Conservation (phyloP, 2,797 vertebrate species). For the Mionectes olivaceus region DNA sequence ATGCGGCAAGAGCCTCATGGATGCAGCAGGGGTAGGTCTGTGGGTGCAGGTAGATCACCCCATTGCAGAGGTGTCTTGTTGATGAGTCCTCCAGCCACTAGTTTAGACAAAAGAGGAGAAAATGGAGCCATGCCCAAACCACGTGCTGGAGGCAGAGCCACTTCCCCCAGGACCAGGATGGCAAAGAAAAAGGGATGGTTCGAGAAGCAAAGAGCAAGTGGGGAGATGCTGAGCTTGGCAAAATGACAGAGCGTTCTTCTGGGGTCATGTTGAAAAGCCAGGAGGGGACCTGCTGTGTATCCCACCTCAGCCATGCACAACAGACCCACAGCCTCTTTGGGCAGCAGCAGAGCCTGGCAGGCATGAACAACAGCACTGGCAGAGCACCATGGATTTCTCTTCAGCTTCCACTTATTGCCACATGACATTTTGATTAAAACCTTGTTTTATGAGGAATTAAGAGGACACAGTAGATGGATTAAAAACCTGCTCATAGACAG, state of each 20-base stretch:
- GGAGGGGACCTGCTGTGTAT: rapidly evolving
- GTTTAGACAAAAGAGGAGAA: not conserved
- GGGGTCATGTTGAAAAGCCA: not conserved
- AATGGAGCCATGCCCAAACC: not conserved
- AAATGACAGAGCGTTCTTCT: not conserved
- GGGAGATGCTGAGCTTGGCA: not conserved
- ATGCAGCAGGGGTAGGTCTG: not conserved
- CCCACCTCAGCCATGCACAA: not conserved
- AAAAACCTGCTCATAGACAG: not conserved
- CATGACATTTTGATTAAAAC: slow-evolving; percentile 51
- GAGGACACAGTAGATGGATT: slow-evolving; percentile 23
- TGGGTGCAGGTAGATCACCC: not conserved
- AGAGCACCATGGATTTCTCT: not conserved
- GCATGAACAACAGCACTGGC: not conserved
- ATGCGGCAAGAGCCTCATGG: rapidly evolving
- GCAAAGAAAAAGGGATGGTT: not conserved
- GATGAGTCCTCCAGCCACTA: rapidly evolving
- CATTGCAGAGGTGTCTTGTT: not conserved
- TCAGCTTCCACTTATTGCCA: not conserved
- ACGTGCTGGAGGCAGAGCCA: rapidly evolving
- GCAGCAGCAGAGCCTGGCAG: not conserved
- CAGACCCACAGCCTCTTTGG: not conserved
- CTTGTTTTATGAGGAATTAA: slow-evolving; percentile 38
- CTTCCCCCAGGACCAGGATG: not conserved
- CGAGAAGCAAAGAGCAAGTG: not conserved